phyloP scores from a whole-genome alignment of 2,797 vertebrate species.

The Lateolabrax maculatus region DNA sequence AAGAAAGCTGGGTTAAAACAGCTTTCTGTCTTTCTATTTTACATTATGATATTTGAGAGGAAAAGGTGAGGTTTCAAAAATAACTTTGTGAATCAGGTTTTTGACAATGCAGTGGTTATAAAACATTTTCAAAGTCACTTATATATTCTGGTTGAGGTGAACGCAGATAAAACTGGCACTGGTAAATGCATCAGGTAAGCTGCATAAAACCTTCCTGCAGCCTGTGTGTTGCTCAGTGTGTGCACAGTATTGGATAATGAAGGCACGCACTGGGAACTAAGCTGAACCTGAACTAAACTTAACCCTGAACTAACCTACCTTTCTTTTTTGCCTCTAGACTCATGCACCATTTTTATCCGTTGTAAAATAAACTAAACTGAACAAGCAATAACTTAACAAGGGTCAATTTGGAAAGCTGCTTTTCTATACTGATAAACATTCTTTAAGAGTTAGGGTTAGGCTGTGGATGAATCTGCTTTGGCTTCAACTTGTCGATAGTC shows the following conservation, averaged over 20 bases:
- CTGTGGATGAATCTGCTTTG: too few species aligned
- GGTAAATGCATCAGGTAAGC: slow-evolving; percentile 14
- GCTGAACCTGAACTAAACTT: slow-evolving; percentile 10
- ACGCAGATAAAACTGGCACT: background rate
- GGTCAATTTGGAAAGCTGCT: background rate
- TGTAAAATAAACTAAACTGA: background rate
- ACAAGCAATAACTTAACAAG: background rate
- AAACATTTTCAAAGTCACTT: too few species aligned
- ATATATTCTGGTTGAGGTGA: background rate
- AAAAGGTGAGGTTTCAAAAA: background rate
- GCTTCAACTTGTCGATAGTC: too few species aligned
- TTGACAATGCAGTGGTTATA: background rate
- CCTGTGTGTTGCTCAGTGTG: background rate
- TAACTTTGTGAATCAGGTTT: background rate
- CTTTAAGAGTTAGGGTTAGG: too few species aligned
- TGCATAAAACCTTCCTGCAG: slow-evolving; percentile 5
- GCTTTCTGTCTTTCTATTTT: background rate
- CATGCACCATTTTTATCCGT: background rate
- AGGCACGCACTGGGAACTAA: background rate
- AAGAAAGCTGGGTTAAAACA: too few species aligned
- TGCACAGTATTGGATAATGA: slow-evolving; percentile 18
- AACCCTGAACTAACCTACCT: background rate
- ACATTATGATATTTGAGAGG: too few species aligned
- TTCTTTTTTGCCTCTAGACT: background rate
- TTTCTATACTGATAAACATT: background rate